These are phyloP conservation scores for Polyergus mexicanus DNA, from an alignment of 1,140 invertebrate species.

Conservation along the genomic window DNA sequence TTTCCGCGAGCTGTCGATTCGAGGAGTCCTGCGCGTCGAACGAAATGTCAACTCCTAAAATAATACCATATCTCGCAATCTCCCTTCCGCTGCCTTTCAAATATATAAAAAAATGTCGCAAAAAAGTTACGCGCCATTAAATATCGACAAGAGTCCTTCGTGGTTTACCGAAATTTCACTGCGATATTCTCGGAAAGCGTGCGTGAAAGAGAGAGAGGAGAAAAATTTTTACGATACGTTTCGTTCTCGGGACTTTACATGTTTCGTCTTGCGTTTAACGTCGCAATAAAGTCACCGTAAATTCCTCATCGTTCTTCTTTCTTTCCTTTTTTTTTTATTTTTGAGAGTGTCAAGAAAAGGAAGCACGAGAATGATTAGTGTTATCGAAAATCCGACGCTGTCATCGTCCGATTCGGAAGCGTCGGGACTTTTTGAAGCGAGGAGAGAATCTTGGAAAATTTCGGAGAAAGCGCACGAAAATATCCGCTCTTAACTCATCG, in stretches of 20 bases:
- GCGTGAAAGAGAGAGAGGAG: constrained; percentile 3
- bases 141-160: constrained; percentile 27
- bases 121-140: not conserved
- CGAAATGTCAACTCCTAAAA: constrained; percentile 16
- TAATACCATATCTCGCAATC: constrained; percentile 1
- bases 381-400: not conserved
- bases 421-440: not conserved
- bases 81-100: not conserved
- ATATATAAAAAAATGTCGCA: not conserved
- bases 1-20: not conserved
- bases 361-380: constrained; percentile 32
- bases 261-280: constrained; percentile 22
- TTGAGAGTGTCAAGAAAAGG: not conserved
- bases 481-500: constrained; percentile 33
- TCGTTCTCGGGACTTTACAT: not conserved
- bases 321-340: not conserved
- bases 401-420: constrained; percentile 19
- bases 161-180: constrained; percentile 24
- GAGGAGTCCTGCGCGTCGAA: not conserved
- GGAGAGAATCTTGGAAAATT: constrained; percentile 48
- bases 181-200: constrained; percentile 38
- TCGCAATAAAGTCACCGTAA: constrained; percentile 45
- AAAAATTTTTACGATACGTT: constrained; percentile 40
- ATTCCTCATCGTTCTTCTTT: not conserved
- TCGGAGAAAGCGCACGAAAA: constrained; percentile 54